Base-by-base conservation (phyloP, 1,140 invertebrate genomes). In the Nylanderia fulva region DNA sequence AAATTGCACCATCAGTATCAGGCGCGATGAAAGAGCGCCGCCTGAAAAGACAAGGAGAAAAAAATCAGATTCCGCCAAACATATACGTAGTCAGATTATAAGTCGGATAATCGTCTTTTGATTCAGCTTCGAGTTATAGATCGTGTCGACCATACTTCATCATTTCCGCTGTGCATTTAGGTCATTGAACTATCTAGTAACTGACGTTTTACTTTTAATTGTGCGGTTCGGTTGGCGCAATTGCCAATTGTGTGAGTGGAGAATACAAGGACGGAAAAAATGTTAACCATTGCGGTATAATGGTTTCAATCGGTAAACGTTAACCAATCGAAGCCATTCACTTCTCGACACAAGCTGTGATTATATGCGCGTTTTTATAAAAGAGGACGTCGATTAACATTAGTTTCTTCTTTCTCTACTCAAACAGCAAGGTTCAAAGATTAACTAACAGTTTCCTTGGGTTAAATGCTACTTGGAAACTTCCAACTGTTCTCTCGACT, bases 41-140 rank as follows among this genome's bases (percentile, higher is more conserved):
- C 24, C 7, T 15, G 18, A 36, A 8, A n/a, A 63, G 42, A 52
- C 36, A 48, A 42, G 18, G 36, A 42, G n/a, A 33, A 18, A 13
- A 45, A 21, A 56, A 27, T 24, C n/a, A 63, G 21, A 79, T 76
- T 56, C 52, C 15, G 61, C 36, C 39, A 48, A 15, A 64, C 15
- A 0, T 27, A 48, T 4, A 64, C 15, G 0, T 36, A 74, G n/a
- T 13, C 61, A 60, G 56, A 76, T n/a, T 29, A 36, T 29, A 63
- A 21, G 27, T 27, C 48, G n/a, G 75, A 29, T 48, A 85, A 85
- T 85, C 52, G 39, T 2, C 75, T 80, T 68, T 85, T 85, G 83
- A 79, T 68, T 85, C 45, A 21, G 74, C 61, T 52, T 66, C 27
- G 63, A 66, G 36, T 66, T 33, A 84, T 84, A 39, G 39, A 60